Conservation (phyloP, 2,797 vertebrate genomes). For the Gambelia wislizenii region DNA sequence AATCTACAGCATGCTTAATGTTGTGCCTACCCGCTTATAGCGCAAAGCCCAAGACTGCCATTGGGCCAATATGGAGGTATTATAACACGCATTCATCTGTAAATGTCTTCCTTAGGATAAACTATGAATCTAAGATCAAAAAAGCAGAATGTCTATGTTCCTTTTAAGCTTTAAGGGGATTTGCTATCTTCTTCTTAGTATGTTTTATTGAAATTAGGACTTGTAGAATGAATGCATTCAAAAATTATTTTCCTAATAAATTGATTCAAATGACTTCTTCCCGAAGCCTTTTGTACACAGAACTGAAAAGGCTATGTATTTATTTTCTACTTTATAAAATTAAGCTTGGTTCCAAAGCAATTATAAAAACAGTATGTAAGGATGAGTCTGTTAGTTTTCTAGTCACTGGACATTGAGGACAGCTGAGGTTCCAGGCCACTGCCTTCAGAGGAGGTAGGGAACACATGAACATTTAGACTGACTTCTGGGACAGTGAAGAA, state of each 20-base stretch:
- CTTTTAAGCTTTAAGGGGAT: neutral
- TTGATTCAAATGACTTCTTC: neutral
- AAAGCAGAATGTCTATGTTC: neutral
- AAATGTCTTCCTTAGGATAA: neutral
- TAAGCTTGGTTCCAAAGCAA: neutral
- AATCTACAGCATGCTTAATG: neutral
- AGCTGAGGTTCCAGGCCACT: neutral
- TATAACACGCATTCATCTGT: neutral
- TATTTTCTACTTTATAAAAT: neutral
- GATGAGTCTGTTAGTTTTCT: neutral
- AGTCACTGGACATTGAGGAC: no score
- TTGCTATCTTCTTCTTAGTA: neutral
- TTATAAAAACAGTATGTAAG: neutral
- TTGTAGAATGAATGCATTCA: neutral
- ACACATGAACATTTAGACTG: neutral
- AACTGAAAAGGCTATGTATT: neutral
- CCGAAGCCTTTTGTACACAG: neutral
- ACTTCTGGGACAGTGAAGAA: neutral
- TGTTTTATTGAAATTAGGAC: neutral
- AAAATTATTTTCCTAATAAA: neutral
- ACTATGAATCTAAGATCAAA: neutral
- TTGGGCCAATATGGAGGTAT: no score
- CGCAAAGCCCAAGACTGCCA: neutral
- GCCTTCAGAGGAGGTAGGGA: neutral
- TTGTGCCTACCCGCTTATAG: neutral